A percentile compares a stretch with the other conserved stretches of the same genome.
Conservation (phyloP, 1,140 invertebrate species). For the Trachymyrmex cornetzi region DNA sequence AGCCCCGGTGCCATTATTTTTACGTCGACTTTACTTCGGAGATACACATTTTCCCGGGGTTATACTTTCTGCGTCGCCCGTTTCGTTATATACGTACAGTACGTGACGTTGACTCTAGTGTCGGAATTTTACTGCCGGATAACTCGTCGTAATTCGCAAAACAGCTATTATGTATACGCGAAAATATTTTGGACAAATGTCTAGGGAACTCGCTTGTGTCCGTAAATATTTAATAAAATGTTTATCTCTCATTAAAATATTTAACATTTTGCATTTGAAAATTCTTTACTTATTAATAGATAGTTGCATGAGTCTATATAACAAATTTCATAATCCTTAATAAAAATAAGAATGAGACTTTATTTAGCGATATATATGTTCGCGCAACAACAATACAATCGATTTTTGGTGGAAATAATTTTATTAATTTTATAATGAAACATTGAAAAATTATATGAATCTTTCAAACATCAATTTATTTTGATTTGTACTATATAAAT, state of each 20-base stretch:
- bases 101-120: constrained; percentile 70
- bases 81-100: constrained; percentile 76
- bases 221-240: constrained; percentile 32
- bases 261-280: not conserved
- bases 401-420: not conserved
- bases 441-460: not conserved
- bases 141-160: constrained; percentile 61
- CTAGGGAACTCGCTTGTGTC: not conserved
- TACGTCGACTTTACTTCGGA: constrained; percentile 82
- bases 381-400: not conserved
- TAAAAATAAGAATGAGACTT: not conserved
- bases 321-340: constrained; percentile 11
- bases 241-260: constrained; percentile 21
- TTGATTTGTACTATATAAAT: not conserved
- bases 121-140: constrained; percentile 61
- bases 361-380: not conserved
- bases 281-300: not conserved
- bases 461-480: constrained; percentile 12
- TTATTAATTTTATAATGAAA: constrained; percentile 1
- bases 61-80: constrained; percentile 74
- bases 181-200: constrained; percentile 53
- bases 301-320: not conserved
- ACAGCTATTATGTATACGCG: constrained; percentile 6
- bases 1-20: constrained; percentile 83
- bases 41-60: constrained; percentile 80